A percentile compares a stretch with the other conserved stretches of the same genome.
These are phyloP conservation scores for Bombus terrestris DNA, from an alignment of 1,140 invertebrate genomes.

Conservation along the genomic window DNA sequence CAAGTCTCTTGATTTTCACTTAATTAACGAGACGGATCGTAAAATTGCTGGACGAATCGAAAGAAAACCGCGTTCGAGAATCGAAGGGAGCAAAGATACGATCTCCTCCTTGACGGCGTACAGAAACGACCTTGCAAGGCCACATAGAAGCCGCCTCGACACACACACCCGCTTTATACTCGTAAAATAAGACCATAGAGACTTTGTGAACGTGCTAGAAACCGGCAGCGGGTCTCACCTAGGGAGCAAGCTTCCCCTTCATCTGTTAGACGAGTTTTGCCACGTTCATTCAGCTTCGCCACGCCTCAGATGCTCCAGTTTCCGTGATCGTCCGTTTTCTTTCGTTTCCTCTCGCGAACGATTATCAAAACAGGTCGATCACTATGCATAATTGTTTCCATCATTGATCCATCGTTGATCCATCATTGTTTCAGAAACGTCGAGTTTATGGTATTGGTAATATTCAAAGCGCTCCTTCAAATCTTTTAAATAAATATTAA, in stretches of 20 bases:
- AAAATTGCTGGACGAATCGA: neutral
- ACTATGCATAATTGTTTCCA: neutral
- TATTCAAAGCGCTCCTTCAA: no score
- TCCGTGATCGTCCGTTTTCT: conserved; percentile 52
- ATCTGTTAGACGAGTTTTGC: conserved; percentile 40
- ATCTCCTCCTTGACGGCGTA: conserved; percentile 13
- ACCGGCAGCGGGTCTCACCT: conserved; percentile 17
- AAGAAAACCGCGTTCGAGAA: neutral
- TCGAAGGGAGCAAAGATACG: neutral
- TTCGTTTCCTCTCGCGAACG: neutral
- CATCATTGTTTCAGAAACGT: neutral
- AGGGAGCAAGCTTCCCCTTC: conserved; percentile 24
- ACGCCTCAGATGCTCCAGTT: conserved; percentile 70
- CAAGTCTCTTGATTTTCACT: neutral
- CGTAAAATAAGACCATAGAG: conserved; percentile 54
- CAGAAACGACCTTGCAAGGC: conserved; percentile 69
- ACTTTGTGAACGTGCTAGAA: conserved; percentile 36
- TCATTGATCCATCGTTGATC: no score
- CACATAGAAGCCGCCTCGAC: conserved; percentile 43
- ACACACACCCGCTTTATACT: conserved; percentile 54
- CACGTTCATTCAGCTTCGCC: conserved; percentile 43
- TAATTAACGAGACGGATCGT: conserved; percentile 10
- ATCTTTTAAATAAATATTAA: no score
- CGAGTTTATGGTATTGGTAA: no score
- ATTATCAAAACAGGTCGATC: neutral